Percentiles rank a stretch among this genome's conserved stretches.
phyloP scores from a whole-genome alignment of 1,140 invertebrate genomes.

The Halesus radiatus region DNA sequence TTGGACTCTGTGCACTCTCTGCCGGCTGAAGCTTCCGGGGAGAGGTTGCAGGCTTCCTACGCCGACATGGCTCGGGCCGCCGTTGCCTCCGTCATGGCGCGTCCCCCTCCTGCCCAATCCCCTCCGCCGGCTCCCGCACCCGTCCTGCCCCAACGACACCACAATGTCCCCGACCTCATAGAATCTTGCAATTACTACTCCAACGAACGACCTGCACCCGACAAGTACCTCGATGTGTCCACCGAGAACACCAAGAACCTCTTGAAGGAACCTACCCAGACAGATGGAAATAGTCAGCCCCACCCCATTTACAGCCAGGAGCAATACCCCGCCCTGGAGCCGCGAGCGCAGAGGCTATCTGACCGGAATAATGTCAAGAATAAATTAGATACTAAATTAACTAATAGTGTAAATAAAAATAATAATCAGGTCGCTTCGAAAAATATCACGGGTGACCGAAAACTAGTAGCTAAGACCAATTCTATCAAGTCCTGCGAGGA shows the following conservation, averaged over 20 bases:
- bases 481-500: slow-evolving; percentile 16
- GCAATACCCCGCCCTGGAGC: slow-evolving; percentile 53
- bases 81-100: slow-evolving; percentile 42
- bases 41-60: slow-evolving; percentile 75
- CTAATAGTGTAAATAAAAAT: slow-evolving; percentile 28
- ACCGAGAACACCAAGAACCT: slow-evolving; percentile 54
- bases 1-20: slow-evolving; percentile 81
- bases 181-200: slow-evolving; percentile 67
- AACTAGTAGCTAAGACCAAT: slow-evolving; percentile 22
- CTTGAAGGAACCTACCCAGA: slow-evolving; percentile 29
- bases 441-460: slow-evolving; percentile 13
- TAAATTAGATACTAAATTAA: slow-evolving; percentile 36
- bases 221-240: slow-evolving; percentile 51
- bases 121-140: slow-evolving; percentile 17
- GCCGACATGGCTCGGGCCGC: slow-evolving; percentile 80
- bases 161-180: slow-evolving; percentile 68
- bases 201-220: slow-evolving; percentile 58
- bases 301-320: slow-evolving; percentile 48
- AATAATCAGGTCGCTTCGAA: slow-evolving; percentile 48
- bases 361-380: slow-evolving; percentile 36
- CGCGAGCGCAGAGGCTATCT: slow-evolving; percentile 43
- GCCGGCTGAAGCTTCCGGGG: slow-evolving; percentile 72
- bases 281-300: slow-evolving; percentile 23
- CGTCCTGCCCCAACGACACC: slow-evolving; percentile 49
- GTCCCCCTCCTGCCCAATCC: slow-evolving; percentile 11